A percentile compares a stretch with the other conserved stretches of the same genome.
Evolutionary conservation across 1,140 invertebrate species (phyloP).

Genomic region (Branchinecta lindahli): DNA sequence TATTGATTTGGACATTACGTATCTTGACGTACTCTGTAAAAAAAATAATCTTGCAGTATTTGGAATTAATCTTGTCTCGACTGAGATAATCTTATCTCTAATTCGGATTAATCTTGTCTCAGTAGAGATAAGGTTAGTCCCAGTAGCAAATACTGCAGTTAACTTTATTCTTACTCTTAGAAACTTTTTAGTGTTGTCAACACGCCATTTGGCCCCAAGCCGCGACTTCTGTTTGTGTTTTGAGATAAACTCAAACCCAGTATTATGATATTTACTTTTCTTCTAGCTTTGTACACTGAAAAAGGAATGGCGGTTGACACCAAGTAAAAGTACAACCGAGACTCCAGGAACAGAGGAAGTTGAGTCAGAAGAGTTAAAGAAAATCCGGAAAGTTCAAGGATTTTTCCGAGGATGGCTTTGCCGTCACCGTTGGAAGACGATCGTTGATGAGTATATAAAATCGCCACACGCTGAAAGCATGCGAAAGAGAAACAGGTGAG

Average conservation of each 20-base stretch:
- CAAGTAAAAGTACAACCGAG: slow-evolving; percentile 16
- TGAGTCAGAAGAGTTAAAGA: slow-evolving; percentile 54
- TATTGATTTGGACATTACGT: too few species aligned
- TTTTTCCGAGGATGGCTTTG: slow-evolving; percentile 89
- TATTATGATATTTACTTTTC: slow-evolving; percentile 20
- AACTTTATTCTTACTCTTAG: too few species aligned
- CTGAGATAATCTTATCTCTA: too few species aligned
- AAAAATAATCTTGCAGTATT: too few species aligned
- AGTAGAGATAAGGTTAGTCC: too few species aligned
- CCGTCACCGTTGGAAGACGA: slow-evolving; percentile 83
- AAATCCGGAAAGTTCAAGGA: slow-evolving; percentile 89
- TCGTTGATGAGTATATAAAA: slow-evolving; percentile 87
- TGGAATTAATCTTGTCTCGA: too few species aligned
- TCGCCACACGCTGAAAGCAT: slow-evolving; percentile 87
- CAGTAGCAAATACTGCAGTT: too few species aligned
- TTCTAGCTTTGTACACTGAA: slow-evolving; percentile 61
- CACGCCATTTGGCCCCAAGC: too few species aligned
- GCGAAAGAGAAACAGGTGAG: slow-evolving; percentile 73
- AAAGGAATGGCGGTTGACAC: slow-evolving; percentile 48
- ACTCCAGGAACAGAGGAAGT: slow-evolving; percentile 29
- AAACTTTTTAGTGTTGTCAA: too few species aligned
- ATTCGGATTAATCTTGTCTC: too few species aligned
- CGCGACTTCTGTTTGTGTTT: too few species aligned
- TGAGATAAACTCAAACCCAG: not conserved
- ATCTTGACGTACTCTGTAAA: too few species aligned